Base-by-base conservation (phyloP, 1,140 invertebrate species). In the Drosophila sucinea region DNA sequence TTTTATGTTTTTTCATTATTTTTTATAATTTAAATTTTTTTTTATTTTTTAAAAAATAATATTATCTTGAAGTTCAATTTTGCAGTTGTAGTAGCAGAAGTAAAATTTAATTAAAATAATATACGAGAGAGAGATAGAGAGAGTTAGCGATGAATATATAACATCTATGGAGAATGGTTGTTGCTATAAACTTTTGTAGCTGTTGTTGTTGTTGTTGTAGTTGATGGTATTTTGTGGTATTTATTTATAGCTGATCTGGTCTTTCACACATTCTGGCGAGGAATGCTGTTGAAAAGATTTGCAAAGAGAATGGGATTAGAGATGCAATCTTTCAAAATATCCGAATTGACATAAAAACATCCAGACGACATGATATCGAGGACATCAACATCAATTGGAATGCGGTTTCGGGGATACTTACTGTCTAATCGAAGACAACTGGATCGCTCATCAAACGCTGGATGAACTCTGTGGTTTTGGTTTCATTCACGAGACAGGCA, bases 211-310 rank as follows among this genome's bases (percentile, higher is more conserved):
- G 78, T 51, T 77, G 71, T 73, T 81, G 78, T 82, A 90, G 79
- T 78, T 90, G 70, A 67, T 76, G 64, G 64, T 77, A 83, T 72
- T 89, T 89, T 81, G 54, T 73, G 65, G 65, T 82, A 71, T 68
- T 62, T 79, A 91, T 86, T 91, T 86, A 81, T 91, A 91, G 91
- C 79, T n/a, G 58, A 79, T 92, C 93, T 75, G 87, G 91, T 80
- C 94, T 94, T 60, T 95, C 95, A 92, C 95, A 95, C 94, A 95
- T 94, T 94, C 93, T 94, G 93, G 94, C 94, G 90, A 95, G 95
- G 93, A 95, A 95, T 93, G 94, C 95, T 95, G 92, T 10, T 93
- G 44, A 71, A 68, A 30, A 56, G 66, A 76, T 44, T 57, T 17
- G 17, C 51, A 60, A 66, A 61, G 65, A 38, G 35, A 74, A 11